Conservation (phyloP, 2,113 vertebrate genomes). For the Ploceus nigricollis region DNA sequence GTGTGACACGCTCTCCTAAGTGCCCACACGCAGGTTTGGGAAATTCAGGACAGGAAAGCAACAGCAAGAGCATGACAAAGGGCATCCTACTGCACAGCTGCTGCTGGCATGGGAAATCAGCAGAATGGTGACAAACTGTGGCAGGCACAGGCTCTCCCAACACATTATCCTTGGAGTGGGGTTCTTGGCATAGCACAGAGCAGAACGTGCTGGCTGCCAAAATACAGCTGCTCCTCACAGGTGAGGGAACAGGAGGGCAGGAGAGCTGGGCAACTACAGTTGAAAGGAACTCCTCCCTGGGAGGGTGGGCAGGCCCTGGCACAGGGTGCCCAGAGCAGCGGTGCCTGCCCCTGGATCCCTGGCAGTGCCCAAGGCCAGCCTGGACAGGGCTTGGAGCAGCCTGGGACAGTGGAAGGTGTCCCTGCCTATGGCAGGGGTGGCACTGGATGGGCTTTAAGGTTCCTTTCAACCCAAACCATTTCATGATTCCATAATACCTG, state of each 20-base stretch:
- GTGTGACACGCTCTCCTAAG: rapidly evolving
- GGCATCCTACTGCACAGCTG: neutral
- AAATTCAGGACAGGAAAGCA: neutral
- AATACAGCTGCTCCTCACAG: neutral
- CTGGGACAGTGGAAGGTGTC: neutral
- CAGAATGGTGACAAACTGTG: neutral
- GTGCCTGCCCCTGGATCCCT: neutral
- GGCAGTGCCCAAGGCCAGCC: rapidly evolving
- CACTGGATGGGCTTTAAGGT: rapidly evolving
- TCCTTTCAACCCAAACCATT: neutral
- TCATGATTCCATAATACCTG: neutral
- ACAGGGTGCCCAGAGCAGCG: neutral
- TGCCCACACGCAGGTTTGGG: neutral
- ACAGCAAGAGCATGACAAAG: neutral
- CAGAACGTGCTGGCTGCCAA: rapidly evolving
- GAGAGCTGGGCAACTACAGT: neutral
- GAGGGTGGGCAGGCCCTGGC: neutral
- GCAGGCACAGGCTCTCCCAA: neutral
- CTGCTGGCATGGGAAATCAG: too few species aligned
- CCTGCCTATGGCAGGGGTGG: neutral
- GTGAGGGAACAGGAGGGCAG: neutral
- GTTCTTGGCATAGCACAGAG: neutral
- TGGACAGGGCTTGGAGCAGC: neutral
- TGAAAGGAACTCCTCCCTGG: rapidly evolving
- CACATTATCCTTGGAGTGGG: neutral